Base-by-base conservation (phyloP, 2,797 vertebrate species). In the Coregonus sp. region DNA sequence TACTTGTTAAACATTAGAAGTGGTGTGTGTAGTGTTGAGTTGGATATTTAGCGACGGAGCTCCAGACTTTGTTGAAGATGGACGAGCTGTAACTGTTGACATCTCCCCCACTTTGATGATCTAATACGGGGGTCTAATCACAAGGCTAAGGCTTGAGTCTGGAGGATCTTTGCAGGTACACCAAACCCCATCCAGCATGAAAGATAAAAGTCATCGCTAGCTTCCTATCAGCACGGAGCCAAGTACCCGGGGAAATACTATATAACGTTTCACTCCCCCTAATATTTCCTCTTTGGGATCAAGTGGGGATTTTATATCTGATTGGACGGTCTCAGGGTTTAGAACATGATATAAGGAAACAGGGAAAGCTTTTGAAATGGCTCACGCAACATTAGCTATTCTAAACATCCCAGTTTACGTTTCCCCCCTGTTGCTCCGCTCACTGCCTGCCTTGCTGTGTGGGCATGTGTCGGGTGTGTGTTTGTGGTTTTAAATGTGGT, bases 371-470 rank as follows among this genome's bases (percentile, higher is more conserved):
- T 92, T 92, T 90, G 88, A 93, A 91, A 92, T 86, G 85, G 66
- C 82, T 69, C 86, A 91, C 56, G 79, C 84, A 79, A 79, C 84
- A 92, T 93, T 93, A 91, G 89, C 86, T 88, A 91, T 91, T 90
- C 89, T 84, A 92, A 93, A 89, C 86, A 91, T 90, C 84, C 87
- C 20, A 12, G 73, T 86, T 81, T 86, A 81, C 72, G 63, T 87
- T 87, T 72, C 72, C 74, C 75, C 78, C 4, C 3, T 29, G 56
- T 59, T 59, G 18, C 56, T 59, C 40, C 31, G 11, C 65, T 69
- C 51, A 16, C 14, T 71, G 74, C 37, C 33, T 31, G 40, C 12
- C 12, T 40, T 52, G 18, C 59, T 12, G 5, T 3, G 31, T 31
- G 5, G n/a, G n/a, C 5, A 59, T 59, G 18, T 18, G 56, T 59